Base-by-base conservation (phyloP, 2,113 vertebrate species). In the Sorex fumeus region DNA sequence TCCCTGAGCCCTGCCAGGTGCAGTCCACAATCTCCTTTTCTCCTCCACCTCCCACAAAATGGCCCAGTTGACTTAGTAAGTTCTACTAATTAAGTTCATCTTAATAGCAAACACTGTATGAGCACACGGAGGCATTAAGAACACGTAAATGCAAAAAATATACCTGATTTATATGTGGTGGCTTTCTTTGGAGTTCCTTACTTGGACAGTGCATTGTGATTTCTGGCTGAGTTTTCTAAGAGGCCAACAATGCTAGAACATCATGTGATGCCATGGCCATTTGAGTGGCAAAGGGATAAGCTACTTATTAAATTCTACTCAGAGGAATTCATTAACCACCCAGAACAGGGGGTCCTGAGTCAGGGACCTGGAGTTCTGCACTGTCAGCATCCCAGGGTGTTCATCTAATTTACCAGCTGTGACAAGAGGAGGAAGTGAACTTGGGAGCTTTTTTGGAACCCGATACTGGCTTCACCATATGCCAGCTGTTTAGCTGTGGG, bases 31-130 rank as follows among this genome's bases (percentile, higher is more conserved):
- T 60, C 18, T 60, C 57, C 19, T 1, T 16, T 60, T 2, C 21
- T 19, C 57, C 57, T 19, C 4, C 4, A 6, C 18, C 57, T 50
- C 47, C 47, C 47, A 7, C 8, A 19, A 23, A 60, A 60, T 21
- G 75, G 53, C 50, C 21, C 23, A 45, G 21, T 8, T 90, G 40
- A 96, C 87, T 93, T 79, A 77, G 50, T 45, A 11, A 12, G 15
- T 28, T 70, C 80, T 28, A 40, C 40, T 40, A 40, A 8, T 0
- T 64, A 70, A 75, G 34, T 70, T 70, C 57, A 75, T 82, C 8
- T 15, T 88, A 60, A 90, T 2, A 83, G 47, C 18, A 66, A 78
- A 9, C 27, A 67, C 57, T 60, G 11, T 64, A 83, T 25, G 57
- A 67, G 34, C 60, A 67, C 21, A 3, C 30, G 13, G 27, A 7